Percentiles rank a stretch among this genome's conserved stretches.
Evolutionary conservation across 2,113 vertebrate genomes (phyloP).

Genomic region (Petrocephalus zakoni): DNA sequence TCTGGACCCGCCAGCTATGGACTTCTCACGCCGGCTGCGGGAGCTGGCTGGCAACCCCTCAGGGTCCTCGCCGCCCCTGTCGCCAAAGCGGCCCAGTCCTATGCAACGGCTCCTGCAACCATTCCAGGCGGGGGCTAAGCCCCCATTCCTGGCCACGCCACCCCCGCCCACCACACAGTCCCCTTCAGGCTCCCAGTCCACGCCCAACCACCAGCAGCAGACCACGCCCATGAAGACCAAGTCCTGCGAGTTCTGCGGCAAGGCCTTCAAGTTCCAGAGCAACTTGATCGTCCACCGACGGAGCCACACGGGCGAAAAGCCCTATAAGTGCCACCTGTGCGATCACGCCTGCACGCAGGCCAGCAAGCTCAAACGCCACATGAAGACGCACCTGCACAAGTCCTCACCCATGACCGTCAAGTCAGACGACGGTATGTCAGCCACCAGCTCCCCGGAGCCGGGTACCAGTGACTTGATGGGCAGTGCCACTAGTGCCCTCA

Average conservation of each 20-base stretch:
- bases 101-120: conserved; percentile 97
- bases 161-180: conserved; percentile 90
- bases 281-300: conserved; percentile 95
- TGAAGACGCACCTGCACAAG: conserved; percentile 98
- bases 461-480: conserved; percentile 87
- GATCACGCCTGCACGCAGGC: conserved; percentile 98
- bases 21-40: conserved; percentile 94
- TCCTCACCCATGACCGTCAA: conserved; percentile 81
- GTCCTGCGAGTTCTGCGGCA: conserved; percentile 96
- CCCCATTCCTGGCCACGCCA: conserved; percentile 87
- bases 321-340: conserved; percentile 96
- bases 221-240: conserved; percentile 83
- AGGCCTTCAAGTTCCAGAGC: conserved; percentile 99
- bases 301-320: conserved; percentile 96
- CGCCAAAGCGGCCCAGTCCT: conserved; percentile 91
- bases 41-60: conserved; percentile 92
- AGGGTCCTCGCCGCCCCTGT: conserved; percentile 86
- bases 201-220: conserved; percentile 58
- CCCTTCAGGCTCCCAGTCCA: conserved; percentile 76
- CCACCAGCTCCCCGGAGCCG: conserved; percentile 87
- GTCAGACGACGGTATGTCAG: conserved; percentile 89
- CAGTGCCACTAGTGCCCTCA: conserved; percentile 88
- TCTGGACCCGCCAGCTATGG: conserved; percentile 88
- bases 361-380: conserved; percentile 97
- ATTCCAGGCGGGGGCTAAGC: conserved; percentile 91